Evolutionary conservation across 2,888 invertebrate genomes (phyloP).

Genomic region (Tachina fera): DNA sequence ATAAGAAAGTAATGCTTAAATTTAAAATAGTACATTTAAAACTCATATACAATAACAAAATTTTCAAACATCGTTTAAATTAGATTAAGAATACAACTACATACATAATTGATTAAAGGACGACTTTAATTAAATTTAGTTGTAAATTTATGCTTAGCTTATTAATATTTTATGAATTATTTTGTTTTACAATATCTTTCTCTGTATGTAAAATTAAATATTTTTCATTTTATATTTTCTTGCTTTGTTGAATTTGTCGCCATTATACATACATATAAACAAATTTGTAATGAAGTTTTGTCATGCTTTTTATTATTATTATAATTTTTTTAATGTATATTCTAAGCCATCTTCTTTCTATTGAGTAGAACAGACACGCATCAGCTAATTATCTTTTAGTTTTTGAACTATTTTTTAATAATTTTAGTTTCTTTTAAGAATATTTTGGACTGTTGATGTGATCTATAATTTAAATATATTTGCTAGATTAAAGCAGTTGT

Average conservation of each 20-base stretch:
- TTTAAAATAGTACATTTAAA: slow-evolving; percentile 9
- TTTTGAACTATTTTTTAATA: slow-evolving; percentile 10
- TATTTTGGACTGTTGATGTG: slow-evolving; percentile 50
- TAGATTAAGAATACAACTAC: slow-evolving; percentile 57
- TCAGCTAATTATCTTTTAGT: slow-evolving; percentile 48
- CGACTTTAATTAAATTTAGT: slow-evolving; percentile 47
- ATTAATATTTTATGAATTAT: slow-evolving; percentile 58
- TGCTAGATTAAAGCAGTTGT: slow-evolving; percentile 55
- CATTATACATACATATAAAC: slow-evolving; percentile 26
- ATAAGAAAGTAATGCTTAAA: slow-evolving; percentile 30
- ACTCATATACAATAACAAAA: slow-evolving; percentile 67
- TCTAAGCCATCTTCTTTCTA: slow-evolving; percentile 72
- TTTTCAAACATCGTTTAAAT: slow-evolving; percentile 52
- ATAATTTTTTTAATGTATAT: slow-evolving; percentile 9
- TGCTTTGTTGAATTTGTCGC: neutral
- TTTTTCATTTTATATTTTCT: slow-evolving; percentile 10
- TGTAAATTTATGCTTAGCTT: slow-evolving; percentile 63
- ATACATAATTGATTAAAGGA: slow-evolving; percentile 41
- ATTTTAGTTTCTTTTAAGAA: slow-evolving; percentile 2
- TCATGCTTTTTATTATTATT: slow-evolving; percentile 68
- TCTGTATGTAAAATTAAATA: slow-evolving; percentile 24
- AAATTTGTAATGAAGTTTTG: slow-evolving; percentile 72
- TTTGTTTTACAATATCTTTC: slow-evolving; percentile 60
- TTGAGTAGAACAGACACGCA: slow-evolving; percentile 72
- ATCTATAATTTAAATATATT: slow-evolving; percentile 48